Percentiles rank a stretch among this genome's conserved stretches.
These are phyloP conservation scores for Taenaris catops DNA, from an alignment of 2,888 invertebrate genomes.

Conservation along the genomic window DNA sequence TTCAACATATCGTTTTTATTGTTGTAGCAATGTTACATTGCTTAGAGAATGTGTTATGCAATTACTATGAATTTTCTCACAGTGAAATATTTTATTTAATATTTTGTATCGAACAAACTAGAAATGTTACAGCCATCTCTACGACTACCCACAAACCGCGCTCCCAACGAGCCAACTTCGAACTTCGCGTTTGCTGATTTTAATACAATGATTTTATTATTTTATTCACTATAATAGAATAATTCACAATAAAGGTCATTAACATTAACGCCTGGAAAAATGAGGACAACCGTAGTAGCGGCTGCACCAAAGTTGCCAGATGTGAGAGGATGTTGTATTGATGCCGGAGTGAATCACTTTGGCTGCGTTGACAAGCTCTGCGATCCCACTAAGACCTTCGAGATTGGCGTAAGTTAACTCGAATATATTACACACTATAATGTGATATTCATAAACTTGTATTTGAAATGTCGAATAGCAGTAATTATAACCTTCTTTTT, in stretches of 20 bases:
- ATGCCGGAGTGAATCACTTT: conserved; percentile 85
- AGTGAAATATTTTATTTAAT: too few species aligned
- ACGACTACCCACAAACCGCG: conserved; percentile 32
- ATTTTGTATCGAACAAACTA: too few species aligned
- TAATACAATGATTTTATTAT: conserved; percentile 32
- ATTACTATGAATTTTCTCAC: too few species aligned
- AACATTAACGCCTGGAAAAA: conserved; percentile 83
- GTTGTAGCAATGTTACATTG: too few species aligned
- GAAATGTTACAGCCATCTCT: too few species aligned
- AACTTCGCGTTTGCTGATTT: conserved; percentile 32
- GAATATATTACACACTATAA: too few species aligned
- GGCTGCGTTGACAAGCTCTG: conserved; percentile 89
- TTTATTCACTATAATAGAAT: too few species aligned
- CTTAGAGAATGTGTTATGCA: too few species aligned
- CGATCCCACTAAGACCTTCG: conserved; percentile 82
- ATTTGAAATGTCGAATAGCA: too few species aligned
- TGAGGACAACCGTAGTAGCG: conserved; percentile 77
- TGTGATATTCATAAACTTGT: too few species aligned
- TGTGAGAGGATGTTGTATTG: conserved; percentile 85
- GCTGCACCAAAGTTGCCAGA: conserved; percentile 86
- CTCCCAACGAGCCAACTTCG: conserved; percentile 43
- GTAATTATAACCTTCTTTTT: too few species aligned
- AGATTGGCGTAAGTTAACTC: conserved; percentile 59
- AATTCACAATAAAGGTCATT: conserved; percentile 80
- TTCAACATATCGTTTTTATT: too few species aligned